These are phyloP conservation scores for Echinarachnius parma DNA, from an alignment of 53 echinoderm and acorn worm genomes.

Conservation along the genomic window DNA sequence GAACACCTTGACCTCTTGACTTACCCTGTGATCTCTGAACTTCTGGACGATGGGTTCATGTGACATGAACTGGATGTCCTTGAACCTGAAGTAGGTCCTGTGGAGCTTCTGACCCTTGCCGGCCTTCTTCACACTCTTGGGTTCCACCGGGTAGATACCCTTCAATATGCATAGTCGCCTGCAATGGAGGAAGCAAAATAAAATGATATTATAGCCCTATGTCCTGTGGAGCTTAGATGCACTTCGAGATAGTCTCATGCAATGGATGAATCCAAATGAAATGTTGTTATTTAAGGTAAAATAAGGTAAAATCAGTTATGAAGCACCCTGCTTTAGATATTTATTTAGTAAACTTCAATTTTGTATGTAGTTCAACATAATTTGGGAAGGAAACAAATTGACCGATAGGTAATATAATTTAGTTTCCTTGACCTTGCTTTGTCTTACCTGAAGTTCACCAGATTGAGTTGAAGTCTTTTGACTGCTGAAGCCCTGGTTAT, in stretches of 20 bases:
- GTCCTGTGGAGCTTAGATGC: too few species aligned
- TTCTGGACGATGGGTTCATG: constrained; percentile 92
- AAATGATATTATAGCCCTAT: too few species aligned
- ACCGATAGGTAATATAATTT: too few species aligned
- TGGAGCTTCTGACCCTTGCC: constrained; percentile 67
- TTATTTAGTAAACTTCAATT: too few species aligned
- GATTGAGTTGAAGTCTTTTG: constrained; percentile 74
- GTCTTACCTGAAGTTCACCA: constrained; percentile 92
- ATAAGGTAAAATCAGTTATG: too few species aligned
- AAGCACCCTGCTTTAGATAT: too few species aligned
- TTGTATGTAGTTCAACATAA: too few species aligned
- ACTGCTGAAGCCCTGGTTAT: constrained; percentile 84
- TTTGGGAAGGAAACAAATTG: too few species aligned
- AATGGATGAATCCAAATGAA: too few species aligned
- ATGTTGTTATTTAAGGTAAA: too few species aligned
- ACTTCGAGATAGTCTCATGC: too few species aligned
- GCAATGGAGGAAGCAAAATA: neutral
- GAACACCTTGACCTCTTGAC: too few species aligned
- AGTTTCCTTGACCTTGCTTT: neutral
- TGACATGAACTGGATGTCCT: constrained; percentile 86
- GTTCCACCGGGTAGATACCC: constrained; percentile 94
- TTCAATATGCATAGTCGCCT: constrained; percentile 94
- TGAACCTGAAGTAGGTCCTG: constrained; percentile 85
- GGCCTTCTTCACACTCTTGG: constrained; percentile 79
- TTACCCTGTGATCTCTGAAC: constrained; percentile 83